Conservation (phyloP, 92 coral and sea anemone genomes). For the Zoanthus gigantus region DNA sequence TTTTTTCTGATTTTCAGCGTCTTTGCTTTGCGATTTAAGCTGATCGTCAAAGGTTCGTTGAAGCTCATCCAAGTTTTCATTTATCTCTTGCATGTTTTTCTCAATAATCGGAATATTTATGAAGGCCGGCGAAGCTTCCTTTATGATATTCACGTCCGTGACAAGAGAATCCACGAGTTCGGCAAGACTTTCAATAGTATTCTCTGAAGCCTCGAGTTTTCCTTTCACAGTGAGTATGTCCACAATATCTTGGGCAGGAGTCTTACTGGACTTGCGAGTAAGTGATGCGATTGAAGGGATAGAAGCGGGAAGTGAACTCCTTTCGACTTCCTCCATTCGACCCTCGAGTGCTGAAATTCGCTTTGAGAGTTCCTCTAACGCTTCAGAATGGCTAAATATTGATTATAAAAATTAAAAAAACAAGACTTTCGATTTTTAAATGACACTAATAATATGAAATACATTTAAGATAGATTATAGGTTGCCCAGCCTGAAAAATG, state of each 20-base stretch:
- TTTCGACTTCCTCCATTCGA: slow-evolving; percentile 78
- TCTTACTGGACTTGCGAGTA: slow-evolving; percentile 81
- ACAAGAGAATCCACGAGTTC: slow-evolving; percentile 84
- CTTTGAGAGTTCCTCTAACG: slow-evolving; percentile 60
- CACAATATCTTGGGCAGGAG: slow-evolving; percentile 94
- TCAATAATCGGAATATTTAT: slow-evolving; percentile 25
- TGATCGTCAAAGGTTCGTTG: background rate
- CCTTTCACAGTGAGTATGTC: slow-evolving; percentile 82
- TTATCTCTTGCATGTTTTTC: slow-evolving; percentile 1
- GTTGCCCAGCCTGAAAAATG: no score
- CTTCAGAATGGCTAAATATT: slow-evolving; percentile 48
- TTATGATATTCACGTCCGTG: slow-evolving; percentile 71
- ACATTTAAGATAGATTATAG: no score
- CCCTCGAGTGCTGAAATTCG: slow-evolving; percentile 78
- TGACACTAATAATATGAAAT: no score
- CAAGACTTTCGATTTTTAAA: no score
- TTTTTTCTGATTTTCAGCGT: no score
- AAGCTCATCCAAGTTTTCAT: slow-evolving; percentile 13
- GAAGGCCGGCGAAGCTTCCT: slow-evolving; percentile 40
- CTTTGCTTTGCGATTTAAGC: background rate
- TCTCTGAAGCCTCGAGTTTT: slow-evolving; percentile 85
- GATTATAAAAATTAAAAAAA: no score
- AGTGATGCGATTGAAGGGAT: slow-evolving; percentile 73
- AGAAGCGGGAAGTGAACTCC: slow-evolving; percentile 47
- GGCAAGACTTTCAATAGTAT: slow-evolving; percentile 79